phyloP scores from a whole-genome alignment of 2,888 invertebrate species.

The Aphidius colemani region DNA sequence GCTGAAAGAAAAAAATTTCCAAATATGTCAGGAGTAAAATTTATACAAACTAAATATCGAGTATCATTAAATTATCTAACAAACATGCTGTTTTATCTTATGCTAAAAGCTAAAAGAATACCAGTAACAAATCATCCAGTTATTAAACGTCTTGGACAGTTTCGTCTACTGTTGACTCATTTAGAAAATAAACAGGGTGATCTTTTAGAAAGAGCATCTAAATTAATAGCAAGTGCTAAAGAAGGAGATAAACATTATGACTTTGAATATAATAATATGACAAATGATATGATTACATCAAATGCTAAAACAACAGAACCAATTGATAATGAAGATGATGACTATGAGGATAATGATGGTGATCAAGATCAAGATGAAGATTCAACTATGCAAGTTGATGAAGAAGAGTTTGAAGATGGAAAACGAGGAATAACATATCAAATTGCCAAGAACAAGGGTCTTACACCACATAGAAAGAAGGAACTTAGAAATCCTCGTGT shows the following conservation, averaged over 20 bases:
- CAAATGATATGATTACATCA: slow-evolving; percentile 2
- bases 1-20: slow-evolving; percentile 68
- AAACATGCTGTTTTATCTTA: slow-evolving; percentile 84
- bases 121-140: slow-evolving; percentile 86
- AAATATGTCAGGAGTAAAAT: slow-evolving; percentile 71
- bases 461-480: slow-evolving; percentile 89
- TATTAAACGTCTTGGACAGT: slow-evolving; percentile 80
- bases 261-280: slow-evolving; percentile 42
- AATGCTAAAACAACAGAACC: slow-evolving; percentile 49
- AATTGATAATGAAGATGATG: slow-evolving; percentile 47
- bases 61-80: slow-evolving; percentile 79
- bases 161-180: slow-evolving; percentile 76
- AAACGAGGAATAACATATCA: slow-evolving; percentile 90
- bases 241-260: slow-evolving; percentile 59
- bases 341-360: slow-evolving; percentile 24
- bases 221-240: slow-evolving; percentile 66
- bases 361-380: slow-evolving; percentile 38
- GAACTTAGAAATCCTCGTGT: slow-evolving; percentile 93
- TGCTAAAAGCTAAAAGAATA: slow-evolving; percentile 77
- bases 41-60: slow-evolving; percentile 72
- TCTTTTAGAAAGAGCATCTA: slow-evolving; percentile 69
- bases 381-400: slow-evolving; percentile 36
- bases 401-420: slow-evolving; percentile 57
- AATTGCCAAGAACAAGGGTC: slow-evolving; percentile 95
- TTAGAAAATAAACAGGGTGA: slow-evolving; percentile 73